Conservation (phyloP, 1,140 invertebrate genomes). For the Pinna nobilis region DNA sequence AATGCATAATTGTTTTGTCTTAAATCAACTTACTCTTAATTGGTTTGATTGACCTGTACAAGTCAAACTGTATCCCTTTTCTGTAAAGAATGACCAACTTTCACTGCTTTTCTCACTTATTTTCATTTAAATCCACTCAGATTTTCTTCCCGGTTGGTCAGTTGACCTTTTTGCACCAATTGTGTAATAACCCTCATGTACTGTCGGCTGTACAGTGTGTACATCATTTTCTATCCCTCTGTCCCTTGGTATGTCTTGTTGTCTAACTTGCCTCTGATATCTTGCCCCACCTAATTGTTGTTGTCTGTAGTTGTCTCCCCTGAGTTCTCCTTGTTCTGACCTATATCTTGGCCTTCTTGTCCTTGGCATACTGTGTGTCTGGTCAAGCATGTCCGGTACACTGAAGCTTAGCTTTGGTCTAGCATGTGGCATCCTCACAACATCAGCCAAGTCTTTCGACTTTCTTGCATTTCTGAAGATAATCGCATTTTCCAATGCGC, state of each 20-base stretch:
- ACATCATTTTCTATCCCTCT: not conserved
- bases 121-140: conserved; percentile 24
- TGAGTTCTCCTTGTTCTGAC: no score
- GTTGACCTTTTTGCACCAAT: conserved; percentile 21
- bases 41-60: no score
- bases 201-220: not conserved
- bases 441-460: not conserved
- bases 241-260: not conserved
- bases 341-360: not conserved
- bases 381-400: conserved; percentile 19
- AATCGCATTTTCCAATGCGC: not conserved
- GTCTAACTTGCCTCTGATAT: conserved; percentile 7
- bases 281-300: not conserved
- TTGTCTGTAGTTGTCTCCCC: no score
- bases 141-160: conserved; percentile 9
- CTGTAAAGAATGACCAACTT: no score
- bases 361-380: conserved; percentile 1
- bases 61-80: no score
- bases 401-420: conserved; percentile 7
- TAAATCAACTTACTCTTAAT: no score
- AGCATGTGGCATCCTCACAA: not conserved
- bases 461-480: not conserved
- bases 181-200: conserved; percentile 21
- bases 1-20: no score
- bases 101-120: no score